Evolutionary conservation across 92 coral and sea anemone genomes (phyloP), one percentile per base, ranked within the genome.

Genomic region (Phenganax marumi): DNA sequence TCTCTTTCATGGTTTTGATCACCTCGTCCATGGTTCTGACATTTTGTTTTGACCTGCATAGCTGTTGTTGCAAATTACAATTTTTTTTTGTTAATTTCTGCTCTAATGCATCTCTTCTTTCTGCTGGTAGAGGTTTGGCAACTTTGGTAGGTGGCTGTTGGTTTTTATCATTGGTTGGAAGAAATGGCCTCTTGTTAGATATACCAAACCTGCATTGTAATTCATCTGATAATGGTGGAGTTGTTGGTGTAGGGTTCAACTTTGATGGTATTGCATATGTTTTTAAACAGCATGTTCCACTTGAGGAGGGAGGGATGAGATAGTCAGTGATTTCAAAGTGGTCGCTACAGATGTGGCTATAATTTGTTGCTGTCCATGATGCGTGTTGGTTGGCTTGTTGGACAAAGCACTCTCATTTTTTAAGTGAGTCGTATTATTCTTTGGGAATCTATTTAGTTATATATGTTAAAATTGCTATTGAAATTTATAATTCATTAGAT

Each of bases 221-320:
- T 58, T 14, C 65, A 58, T 58, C 65, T 58, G 21, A 7, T 58
- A 58, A 23, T 58, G 65, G 65, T 58, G 6, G 65, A 58, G 21
- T 7, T 58, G 65, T 58, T 5, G 4, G 23, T 62, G 19, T 56
- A 21, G 19, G 9, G 18, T 19, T 62, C 11, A 11, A 62, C 13
- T 39, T 62, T 19, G 33, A 58, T 58, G 65, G 65, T 58, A 68
- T 46, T 12, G 49, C 73, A 13, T 68, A 8, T 25, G 10, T 68
- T 68, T 68, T 68, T 9, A 46, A 46, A 25, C 73, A 48, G 19
- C 73, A 68, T 25, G 73, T 68, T 0, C 73, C 73, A 68, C 19
- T 68, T 68, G 47, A 25, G 21, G 73, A n/a, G n/a, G 51, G 73
- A 25, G 73, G 48, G 12, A 68, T 68, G 49, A 68, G 10, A 48